phyloP scores from a whole-genome alignment of 2,113 vertebrate genomes.

The Pterocles burchelli region DNA sequence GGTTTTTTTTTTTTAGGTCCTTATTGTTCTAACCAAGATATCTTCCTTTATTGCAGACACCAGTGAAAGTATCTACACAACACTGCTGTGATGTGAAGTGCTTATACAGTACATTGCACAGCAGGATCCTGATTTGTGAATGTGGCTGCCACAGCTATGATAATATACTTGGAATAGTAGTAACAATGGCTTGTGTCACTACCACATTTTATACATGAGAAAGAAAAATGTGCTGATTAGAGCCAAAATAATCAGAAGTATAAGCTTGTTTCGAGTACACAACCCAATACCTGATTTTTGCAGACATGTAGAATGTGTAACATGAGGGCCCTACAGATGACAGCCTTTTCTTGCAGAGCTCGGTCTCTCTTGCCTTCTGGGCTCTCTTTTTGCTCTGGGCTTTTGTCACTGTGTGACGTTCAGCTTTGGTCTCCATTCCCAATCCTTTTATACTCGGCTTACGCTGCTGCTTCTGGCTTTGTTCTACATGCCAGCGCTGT shows the following conservation, averaged over 20 bases:
- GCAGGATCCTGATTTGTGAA: neutral
- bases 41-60: neutral
- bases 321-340: neutral
- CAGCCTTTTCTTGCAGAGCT: neutral
- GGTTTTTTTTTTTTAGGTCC: neutral
- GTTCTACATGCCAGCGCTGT: neutral
- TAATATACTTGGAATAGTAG: neutral
- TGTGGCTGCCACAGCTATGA: constrained; percentile 13
- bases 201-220: neutral
- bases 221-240: neutral
- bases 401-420: neutral
- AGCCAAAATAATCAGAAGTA: neutral
- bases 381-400: neutral
- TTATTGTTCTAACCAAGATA: neutral
- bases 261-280: neutral
- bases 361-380: neutral
- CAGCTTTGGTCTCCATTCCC: neutral
- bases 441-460: neutral
- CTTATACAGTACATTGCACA: neutral
- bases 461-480: neutral
- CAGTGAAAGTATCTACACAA: neutral
- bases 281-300: neutral
- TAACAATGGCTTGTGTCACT: neutral
- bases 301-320: fast-evolving
- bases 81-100: constrained; percentile 22